Conservation (phyloP, 2,888 invertebrate genomes). For the Dolichopus griseipennis region DNA sequence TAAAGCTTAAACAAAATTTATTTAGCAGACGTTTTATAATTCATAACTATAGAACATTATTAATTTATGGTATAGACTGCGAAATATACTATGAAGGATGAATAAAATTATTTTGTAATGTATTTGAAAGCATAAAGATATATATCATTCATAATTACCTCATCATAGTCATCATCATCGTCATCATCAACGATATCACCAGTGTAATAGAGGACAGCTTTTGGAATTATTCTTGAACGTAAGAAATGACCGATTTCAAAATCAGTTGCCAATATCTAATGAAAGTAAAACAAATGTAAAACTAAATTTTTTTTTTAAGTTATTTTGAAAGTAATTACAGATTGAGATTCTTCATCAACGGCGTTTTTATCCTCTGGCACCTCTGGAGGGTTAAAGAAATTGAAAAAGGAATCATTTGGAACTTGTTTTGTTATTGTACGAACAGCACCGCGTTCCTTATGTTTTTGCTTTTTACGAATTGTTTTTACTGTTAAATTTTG, state of each 20-base stretch:
- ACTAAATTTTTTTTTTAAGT: background rate
- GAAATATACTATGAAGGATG: no score
- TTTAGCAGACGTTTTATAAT: background rate
- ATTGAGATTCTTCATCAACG: constrained; percentile 77
- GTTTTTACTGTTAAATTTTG: constrained; percentile 96
- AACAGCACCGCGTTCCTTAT: constrained; percentile 88
- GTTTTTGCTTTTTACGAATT: constrained; percentile 96
- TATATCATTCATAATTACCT: constrained; percentile 39
- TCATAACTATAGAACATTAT: background rate
- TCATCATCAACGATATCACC: constrained; percentile 80
- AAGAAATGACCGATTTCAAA: constrained; percentile 99
- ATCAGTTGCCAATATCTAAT: constrained; percentile 71
- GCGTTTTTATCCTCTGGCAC: constrained; percentile 76
- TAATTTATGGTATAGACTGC: no score
- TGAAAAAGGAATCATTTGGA: constrained; percentile 97
- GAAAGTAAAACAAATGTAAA: background rate
- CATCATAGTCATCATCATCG: constrained; percentile 57
- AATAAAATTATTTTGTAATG: no score
- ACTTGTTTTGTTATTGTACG: constrained; percentile 93
- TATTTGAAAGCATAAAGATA: constrained; percentile 49
- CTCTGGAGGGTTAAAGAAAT: constrained; percentile 91
- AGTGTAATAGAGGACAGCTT: constrained; percentile 93
- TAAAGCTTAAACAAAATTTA: background rate
- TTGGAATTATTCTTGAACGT: constrained; percentile 92
- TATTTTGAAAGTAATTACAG: constrained; percentile 25